phyloP scores from a whole-genome alignment of 2,797 vertebrate species.

The Anableps anableps region DNA sequence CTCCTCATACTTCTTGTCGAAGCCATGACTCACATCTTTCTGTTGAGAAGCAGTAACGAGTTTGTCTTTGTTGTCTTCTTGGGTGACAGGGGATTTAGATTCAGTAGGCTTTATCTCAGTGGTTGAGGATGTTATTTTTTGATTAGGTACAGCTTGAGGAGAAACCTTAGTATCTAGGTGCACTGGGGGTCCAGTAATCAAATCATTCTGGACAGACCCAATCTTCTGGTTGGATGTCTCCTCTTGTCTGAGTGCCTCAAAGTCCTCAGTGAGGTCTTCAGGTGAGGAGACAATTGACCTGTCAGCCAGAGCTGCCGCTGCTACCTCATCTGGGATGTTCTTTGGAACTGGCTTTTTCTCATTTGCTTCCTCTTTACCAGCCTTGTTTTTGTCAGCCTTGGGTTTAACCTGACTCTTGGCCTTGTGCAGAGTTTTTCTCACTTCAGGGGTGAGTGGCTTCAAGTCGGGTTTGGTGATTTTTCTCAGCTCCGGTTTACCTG shows the following conservation, averaged over 20 bases:
- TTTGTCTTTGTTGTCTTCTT: constrained; percentile 60
- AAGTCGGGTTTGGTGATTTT: constrained; percentile 93
- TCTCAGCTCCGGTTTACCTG: constrained; percentile 88
- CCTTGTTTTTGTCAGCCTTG: constrained; percentile 88
- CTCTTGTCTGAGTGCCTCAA: constrained; percentile 91
- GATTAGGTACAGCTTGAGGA: constrained; percentile 67
- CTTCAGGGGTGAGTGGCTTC: constrained; percentile 96
- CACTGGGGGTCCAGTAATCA: constrained; percentile 39
- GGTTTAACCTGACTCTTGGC: constrained; percentile 90
- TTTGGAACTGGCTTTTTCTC: constrained; percentile 81
- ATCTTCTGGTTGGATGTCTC: constrained; percentile 63
- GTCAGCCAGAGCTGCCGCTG: constrained; percentile 78
- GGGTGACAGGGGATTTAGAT: constrained; percentile 55
- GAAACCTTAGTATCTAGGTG: constrained; percentile 66
- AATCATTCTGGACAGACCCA: constrained; percentile 62
- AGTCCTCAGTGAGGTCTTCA: constrained; percentile 97
- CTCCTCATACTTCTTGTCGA: constrained; percentile 83
- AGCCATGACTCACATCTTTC: constrained; percentile 64
- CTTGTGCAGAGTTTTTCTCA: constrained; percentile 95
- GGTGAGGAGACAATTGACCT: constrained; percentile 90
- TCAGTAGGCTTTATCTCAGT: constrained; percentile 64
- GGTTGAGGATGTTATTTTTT: constrained; percentile 67
- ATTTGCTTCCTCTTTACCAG: constrained; percentile 81
- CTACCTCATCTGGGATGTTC: constrained; percentile 64
- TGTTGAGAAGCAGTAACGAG: constrained; percentile 66